Evolutionary conservation across 1,140 invertebrate species (phyloP).

Genomic region (Nylanderia fulva): DNA sequence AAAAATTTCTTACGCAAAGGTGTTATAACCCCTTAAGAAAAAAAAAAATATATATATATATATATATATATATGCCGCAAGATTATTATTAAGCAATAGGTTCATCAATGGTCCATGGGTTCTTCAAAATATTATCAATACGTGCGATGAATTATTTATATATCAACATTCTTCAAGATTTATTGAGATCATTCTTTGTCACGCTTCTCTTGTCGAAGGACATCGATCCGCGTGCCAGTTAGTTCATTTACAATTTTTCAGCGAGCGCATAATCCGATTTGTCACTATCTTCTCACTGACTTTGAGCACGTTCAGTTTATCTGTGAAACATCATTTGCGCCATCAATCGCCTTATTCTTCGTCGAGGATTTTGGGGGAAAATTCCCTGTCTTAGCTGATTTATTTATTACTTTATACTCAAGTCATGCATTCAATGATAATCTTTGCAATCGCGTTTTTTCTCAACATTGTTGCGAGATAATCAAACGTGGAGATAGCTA

Average conservation of each 20-base stretch:
- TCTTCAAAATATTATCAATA: background rate
- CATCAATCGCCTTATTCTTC: slow-evolving; percentile 9
- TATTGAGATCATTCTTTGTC: slow-evolving; percentile 6
- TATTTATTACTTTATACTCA: background rate
- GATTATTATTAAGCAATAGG: background rate
- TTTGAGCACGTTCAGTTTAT: slow-evolving; percentile 30
- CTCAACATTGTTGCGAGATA: background rate
- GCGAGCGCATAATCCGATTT: slow-evolving; percentile 37
- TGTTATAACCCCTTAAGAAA: too few species aligned
- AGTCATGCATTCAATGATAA: background rate
- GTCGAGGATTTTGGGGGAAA: background rate
- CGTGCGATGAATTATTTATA: slow-evolving; percentile 19
- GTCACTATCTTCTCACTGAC: slow-evolving; percentile 19
- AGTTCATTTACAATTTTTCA: slow-evolving; percentile 11
- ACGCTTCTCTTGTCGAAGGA: background rate
- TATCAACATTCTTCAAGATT: background rate
- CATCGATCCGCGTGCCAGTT: background rate
- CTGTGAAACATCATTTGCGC: slow-evolving; percentile 15
- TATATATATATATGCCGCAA: background rate
- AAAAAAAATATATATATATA: too few species aligned
- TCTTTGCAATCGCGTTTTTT: background rate
- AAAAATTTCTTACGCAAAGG: too few species aligned
- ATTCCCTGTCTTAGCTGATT: background rate
- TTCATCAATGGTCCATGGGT: background rate
- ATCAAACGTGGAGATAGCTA: background rate